Percentiles rank a stretch among this genome's conserved stretches.
Conservation (phyloP, 2,113 vertebrate genomes). For the Candoia aspera region DNA sequence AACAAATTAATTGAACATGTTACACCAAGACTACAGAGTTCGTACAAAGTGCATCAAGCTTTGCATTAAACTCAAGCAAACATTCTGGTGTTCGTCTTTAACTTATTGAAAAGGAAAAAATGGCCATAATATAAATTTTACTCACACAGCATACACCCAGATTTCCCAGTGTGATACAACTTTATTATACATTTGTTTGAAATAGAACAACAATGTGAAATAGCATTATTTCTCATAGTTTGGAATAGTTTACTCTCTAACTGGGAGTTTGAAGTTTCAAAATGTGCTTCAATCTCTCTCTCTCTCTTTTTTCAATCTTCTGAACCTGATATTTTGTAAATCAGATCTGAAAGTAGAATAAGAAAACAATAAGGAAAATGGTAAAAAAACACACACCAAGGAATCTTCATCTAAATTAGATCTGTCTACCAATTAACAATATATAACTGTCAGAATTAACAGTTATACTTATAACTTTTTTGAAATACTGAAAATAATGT, state of each 20-base stretch:
- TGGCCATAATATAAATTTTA: fast-evolving
- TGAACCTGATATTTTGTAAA: neutral
- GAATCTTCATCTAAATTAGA: neutral
- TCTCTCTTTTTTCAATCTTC: neutral
- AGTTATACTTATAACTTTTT: neutral
- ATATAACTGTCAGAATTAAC: neutral
- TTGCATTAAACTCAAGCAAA: conserved; percentile 33
- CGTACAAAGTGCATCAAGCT: conserved; percentile 55
- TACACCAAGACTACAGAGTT: conserved; percentile 55
- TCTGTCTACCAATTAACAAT: neutral
- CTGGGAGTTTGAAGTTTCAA: neutral
- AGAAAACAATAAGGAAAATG: neutral
- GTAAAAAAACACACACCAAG: neutral
- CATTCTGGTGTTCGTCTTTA: conserved; percentile 12
- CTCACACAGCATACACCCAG: neutral
- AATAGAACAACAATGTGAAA: neutral
- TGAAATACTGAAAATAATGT: no score
- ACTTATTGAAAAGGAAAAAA: conserved; percentile 34
- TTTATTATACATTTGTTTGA: neutral
- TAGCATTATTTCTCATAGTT: neutral
- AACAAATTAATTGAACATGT: conserved; percentile 58
- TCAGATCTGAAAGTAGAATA: neutral
- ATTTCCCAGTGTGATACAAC: neutral
- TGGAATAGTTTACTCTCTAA: neutral
- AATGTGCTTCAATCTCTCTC: neutral